Evolutionary conservation across 2,888 invertebrate species (phyloP), one percentile per base, ranked within the genome.

Genomic region (Gibbula magus): DNA sequence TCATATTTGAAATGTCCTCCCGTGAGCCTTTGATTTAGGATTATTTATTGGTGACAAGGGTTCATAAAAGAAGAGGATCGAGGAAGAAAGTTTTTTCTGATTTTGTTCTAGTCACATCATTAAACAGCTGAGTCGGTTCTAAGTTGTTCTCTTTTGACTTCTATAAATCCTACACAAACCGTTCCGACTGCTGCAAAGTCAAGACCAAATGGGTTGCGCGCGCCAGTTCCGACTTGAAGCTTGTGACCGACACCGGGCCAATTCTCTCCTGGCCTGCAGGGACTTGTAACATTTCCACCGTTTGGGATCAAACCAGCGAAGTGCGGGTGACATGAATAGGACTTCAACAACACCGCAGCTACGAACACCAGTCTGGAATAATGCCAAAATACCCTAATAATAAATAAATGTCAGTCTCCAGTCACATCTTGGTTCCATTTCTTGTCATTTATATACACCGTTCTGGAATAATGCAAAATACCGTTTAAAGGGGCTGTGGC

Each of bases 201-300:
- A 20, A 54, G 32, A 20, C 76, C 76, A 54, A 76, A 76, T n/a
- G 35, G 22, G 35, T 76, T 76, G 29, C 53, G n/a, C 16, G 29
- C 56, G 20, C 56, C 54, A 32, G 20, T 35, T 10, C 76, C 76
- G 10, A 20, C 22, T 20, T 39, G 20, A 5, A 56, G 39, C 22
- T 76, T 56, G 76, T 76, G 76, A n/a, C 76, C 76, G 20, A 76
- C 76, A 22, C 76, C 76, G 0, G 53, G 20, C 76, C 76, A 76
- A 53, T 32, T 20, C 35, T 54, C 35, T 16, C 25, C 54, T 10
- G 76, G 54, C 32, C 56, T 76, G 20, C 76, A 76, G 3, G 76
- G 76, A 54, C 35, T 53, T 18, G 76, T 35, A 5, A 76, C 76
- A 56, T 32, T 76, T 16, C 32, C 32, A 22, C 76, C 76, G 56